Evolutionary conservation across 2,797 vertebrate genomes (phyloP).

Genomic region (Gymnoscopelus braueri): DNA sequence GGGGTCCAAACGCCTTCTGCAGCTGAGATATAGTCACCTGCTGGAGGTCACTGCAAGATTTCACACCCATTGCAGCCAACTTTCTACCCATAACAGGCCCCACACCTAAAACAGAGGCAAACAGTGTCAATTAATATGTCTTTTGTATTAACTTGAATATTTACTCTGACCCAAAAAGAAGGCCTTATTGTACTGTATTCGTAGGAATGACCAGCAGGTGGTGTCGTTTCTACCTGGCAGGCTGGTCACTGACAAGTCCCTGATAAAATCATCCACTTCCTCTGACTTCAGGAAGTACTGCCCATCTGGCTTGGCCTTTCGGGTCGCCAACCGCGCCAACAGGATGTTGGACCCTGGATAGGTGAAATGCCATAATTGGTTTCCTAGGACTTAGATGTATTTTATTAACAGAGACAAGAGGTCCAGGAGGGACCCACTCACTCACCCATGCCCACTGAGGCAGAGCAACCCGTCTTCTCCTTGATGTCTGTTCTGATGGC

Average conservation of each 20-base stretch:
- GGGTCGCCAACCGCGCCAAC: constrained; percentile 94
- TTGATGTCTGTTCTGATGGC: constrained; percentile 90
- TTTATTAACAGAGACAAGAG: background rate
- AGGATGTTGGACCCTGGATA: constrained; percentile 95
- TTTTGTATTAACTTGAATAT: background rate
- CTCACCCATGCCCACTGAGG: constrained; percentile 96
- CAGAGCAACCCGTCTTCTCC: constrained; percentile 91
- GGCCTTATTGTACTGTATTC: background rate
- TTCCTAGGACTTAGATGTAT: constrained; percentile 20
- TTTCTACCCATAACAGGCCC: constrained; percentile 93
- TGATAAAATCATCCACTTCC: constrained; percentile 96
- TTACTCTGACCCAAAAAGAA: too few species aligned
- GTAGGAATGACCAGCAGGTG: constrained; percentile 38
- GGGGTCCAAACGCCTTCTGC: constrained; percentile 95
- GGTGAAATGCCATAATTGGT: constrained; percentile 28
- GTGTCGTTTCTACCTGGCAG: constrained; percentile 87
- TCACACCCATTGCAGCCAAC: constrained; percentile 88
- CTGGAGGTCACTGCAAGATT: constrained; percentile 93
- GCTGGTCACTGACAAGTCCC: constrained; percentile 90
- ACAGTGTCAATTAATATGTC: background rate
- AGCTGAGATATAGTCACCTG: constrained; percentile 91
- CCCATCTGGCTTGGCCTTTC: constrained; percentile 95
- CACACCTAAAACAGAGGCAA: constrained; percentile 84
- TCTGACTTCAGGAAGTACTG: constrained; percentile 92
- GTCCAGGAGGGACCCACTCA: constrained; percentile 24